These are phyloP conservation scores for Pseudomyrmex pallidus DNA, from an alignment of 1,140 invertebrate species.

Conservation along the genomic window DNA sequence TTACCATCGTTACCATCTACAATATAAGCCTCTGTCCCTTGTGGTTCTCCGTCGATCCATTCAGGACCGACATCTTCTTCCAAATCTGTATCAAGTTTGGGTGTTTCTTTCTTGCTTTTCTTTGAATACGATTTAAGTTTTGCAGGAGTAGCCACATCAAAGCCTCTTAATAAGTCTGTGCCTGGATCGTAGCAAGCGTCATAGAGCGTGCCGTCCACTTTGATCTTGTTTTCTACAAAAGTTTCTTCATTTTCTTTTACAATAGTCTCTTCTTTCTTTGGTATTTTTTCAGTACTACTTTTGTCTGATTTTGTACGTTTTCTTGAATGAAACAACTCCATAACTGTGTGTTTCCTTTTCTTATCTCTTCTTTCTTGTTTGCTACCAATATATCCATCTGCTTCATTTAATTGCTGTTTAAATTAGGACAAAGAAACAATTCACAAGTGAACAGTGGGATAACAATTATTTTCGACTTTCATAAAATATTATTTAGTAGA, in stretches of 20 bases:
- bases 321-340: constrained; percentile 87
- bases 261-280: constrained; percentile 80
- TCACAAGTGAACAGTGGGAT: neutral
- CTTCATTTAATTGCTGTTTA: constrained; percentile 71
- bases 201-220: constrained; percentile 68
- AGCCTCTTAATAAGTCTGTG: constrained; percentile 71
- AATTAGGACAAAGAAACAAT: constrained; percentile 50
- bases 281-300: constrained; percentile 71
- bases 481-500: constrained; percentile 17
- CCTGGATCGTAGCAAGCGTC: constrained; percentile 74
- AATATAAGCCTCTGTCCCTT: constrained; percentile 80
- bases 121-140: constrained; percentile 72
- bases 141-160: constrained; percentile 64
- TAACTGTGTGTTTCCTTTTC: constrained; percentile 90
- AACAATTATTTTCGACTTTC: constrained; percentile 11
- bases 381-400: constrained; percentile 81
- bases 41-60: constrained; percentile 82
- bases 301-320: constrained; percentile 73
- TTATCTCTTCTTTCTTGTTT: constrained; percentile 90
- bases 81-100: constrained; percentile 71
- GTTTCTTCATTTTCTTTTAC: constrained; percentile 59
- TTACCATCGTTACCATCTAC: constrained; percentile 82
- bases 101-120: constrained; percentile 74
- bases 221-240: constrained; percentile 64
- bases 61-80: constrained; percentile 80